Evolutionary conservation across 1,140 invertebrate species (phyloP).

Genomic region (Bombus sibiricus): DNA sequence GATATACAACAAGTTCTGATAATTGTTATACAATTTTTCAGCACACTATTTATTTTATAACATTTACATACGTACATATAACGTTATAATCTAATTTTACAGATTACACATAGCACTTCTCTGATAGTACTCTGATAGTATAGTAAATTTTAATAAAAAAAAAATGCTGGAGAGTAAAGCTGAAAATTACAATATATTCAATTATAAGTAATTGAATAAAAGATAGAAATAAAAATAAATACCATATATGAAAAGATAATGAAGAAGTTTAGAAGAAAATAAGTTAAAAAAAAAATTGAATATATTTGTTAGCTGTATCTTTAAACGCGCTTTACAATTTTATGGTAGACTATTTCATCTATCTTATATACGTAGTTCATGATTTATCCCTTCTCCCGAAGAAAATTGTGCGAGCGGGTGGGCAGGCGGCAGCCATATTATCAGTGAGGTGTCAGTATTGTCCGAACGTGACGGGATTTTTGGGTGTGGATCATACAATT

Average conservation of each 20-base stretch:
- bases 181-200: background rate
- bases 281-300: background rate
- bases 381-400: constrained; percentile 7
- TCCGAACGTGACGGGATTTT: constrained; percentile 81
- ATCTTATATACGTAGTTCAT: constrained; percentile 23
- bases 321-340: background rate
- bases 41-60: background rate
- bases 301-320: background rate
- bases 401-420: constrained; percentile 39
- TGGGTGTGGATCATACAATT: constrained; percentile 80
- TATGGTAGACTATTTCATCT: background rate
- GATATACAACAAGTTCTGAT: too few relatives aligned
- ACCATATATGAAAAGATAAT: background rate
- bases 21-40: background rate
- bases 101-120: background rate
- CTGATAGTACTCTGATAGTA: background rate
- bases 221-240: background rate
- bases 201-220: background rate
- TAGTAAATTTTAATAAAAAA: background rate
- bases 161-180: background rate
- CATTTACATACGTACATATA: background rate
- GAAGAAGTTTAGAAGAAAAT: background rate
- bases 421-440: constrained; percentile 79
- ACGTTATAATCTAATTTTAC: background rate
- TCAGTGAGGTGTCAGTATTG: constrained; percentile 83